Percentiles rank a stretch among this genome's conserved stretches.
Evolutionary conservation across 2,888 invertebrate species (phyloP).

Genomic region (Strigamia transsilvanica): DNA sequence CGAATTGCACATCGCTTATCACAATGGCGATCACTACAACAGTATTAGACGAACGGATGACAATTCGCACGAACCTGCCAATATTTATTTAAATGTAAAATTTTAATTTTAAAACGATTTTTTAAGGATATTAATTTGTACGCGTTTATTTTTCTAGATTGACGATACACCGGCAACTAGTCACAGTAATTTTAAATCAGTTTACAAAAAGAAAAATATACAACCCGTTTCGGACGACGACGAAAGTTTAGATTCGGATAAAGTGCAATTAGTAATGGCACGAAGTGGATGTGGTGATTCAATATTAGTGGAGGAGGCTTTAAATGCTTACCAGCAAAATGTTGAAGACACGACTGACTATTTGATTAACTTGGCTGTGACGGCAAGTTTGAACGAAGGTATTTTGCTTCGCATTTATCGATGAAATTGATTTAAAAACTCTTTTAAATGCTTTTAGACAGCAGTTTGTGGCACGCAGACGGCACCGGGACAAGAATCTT

Average conservation of each 20-base stretch:
- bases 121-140: neutral
- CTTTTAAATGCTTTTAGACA: neutral
- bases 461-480: slow-evolving; percentile 48
- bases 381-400: neutral
- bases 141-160: slow-evolving; percentile 2
- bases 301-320: slow-evolving; percentile 56
- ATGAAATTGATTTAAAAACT: neutral
- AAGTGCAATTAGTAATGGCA: slow-evolving; percentile 54
- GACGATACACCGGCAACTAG: slow-evolving; percentile 11
- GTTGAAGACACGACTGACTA: slow-evolving; percentile 56
- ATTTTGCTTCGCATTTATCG: neutral
- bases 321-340: slow-evolving; percentile 57
- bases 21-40: slow-evolving; percentile 66
- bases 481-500: slow-evolving; percentile 54
- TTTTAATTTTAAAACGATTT: neutral
- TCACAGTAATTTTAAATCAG: neutral
- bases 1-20: slow-evolving; percentile 65
- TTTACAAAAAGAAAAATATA: neutral
- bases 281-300: slow-evolving; percentile 54
- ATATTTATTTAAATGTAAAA: slow-evolving; percentile 58
- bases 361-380: slow-evolving; percentile 53
- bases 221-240: neutral
- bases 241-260: slow-evolving; percentile 11
- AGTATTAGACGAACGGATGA: slow-evolving; percentile 63
- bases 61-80: slow-evolving; percentile 62